phyloP scores from a whole-genome alignment of 92 coral and sea anemone species.

The Phenganax subtilis region DNA sequence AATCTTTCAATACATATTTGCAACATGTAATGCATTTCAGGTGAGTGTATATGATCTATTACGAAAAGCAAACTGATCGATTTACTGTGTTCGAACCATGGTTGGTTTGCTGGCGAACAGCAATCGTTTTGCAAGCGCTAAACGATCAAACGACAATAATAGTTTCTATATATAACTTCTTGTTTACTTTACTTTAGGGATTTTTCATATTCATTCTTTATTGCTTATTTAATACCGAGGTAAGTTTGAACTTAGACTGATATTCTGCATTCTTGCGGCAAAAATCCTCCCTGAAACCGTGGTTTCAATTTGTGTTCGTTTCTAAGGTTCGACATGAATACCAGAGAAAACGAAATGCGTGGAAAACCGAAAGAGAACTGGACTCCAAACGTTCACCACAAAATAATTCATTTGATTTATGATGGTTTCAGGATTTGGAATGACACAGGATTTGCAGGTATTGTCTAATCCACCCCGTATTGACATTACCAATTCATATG shows the following conservation, averaged over 20 bases:
- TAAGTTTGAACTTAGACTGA: conserved; percentile 21
- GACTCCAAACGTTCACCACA: conserved; percentile 35
- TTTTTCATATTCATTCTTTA: conserved; percentile 85
- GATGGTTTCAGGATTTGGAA: background rate
- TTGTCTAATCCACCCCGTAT: too few relatives aligned
- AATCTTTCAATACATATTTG: conserved; percentile 84
- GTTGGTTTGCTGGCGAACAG: too few relatives aligned
- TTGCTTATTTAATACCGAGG: conserved; percentile 86
- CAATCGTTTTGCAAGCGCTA: background rate
- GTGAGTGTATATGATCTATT: conserved; percentile 27
- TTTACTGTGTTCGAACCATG: too few relatives aligned
- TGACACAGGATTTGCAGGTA: too few relatives aligned
- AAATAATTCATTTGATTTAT: conserved; percentile 13
- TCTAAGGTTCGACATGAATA: conserved; percentile 33
- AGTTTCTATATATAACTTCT: background rate
- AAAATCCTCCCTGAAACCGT: background rate
- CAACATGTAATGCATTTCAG: conserved; percentile 83
- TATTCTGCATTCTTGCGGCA: background rate
- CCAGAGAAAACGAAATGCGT: conserved; percentile 5
- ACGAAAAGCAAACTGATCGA: too few relatives aligned
- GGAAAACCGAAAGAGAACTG: conserved; percentile 35
- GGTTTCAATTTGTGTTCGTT: background rate
- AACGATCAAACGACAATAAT: background rate
- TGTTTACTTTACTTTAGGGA: conserved; percentile 51
- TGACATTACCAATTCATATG: too few relatives aligned